Base-by-base conservation (phyloP, 2,113 vertebrate genomes). In the Notechis scutatus region DNA sequence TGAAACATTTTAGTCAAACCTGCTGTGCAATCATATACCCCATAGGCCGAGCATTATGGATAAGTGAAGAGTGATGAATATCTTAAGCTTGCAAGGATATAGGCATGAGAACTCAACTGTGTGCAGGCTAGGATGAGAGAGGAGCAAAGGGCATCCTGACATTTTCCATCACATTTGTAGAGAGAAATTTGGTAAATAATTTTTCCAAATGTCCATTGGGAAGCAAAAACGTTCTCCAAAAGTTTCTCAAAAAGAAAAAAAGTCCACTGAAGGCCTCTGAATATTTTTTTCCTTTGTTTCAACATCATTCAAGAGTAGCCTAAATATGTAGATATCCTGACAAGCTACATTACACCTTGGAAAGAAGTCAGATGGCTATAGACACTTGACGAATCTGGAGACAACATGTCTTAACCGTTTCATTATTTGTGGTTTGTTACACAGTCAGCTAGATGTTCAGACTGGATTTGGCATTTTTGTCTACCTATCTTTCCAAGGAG, bases 1-100 rank as follows among this genome's bases (percentile, higher is more conserved):
- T 94, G 94, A 93, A 45, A 89, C 54, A 92, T 74, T 94, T 95
- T 93, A 95, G 94, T 47, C 57, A 59, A 59, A 55, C 81, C 15
- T 89, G 81, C 55, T 90, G 88, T 95, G 93, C 87, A 88, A 61
- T n/a, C 91, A 94, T 12, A 56, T 54, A 81, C 26, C 93, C 87
- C 14, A 3, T 24, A 92, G 86, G 29, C 90, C 89, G 85, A 86
- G 9, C 34, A 29, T 21, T 94, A 87, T 88, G 92, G 52, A 90
- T 24, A 74, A 69, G 89, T 56, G 92, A 74, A 56, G 59, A 81
- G 3, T 42, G 74, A 26, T 26, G 34, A 92, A 29, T 20, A 45
- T 45, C 56, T 24, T 90, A 50, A 18, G 55, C 74, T 55, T 61
- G 87, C 20, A 39, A 59, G 11, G 29, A 55, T 50, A 10, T 52